Conservation (phyloP, 1,140 invertebrate species). For the Tenebrio molitor region DNA sequence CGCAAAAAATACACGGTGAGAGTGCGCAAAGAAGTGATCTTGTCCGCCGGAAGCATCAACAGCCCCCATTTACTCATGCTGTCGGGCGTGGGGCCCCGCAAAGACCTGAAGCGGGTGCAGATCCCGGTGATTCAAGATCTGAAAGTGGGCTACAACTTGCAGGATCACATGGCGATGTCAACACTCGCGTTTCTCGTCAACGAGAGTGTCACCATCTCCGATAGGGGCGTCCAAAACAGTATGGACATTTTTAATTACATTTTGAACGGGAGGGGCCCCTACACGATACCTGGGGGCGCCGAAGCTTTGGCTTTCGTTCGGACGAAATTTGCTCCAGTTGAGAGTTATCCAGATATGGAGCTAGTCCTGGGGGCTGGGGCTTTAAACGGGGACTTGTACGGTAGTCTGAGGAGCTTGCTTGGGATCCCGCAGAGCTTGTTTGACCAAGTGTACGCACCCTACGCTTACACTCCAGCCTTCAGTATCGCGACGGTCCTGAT, state of each 20-base stretch:
- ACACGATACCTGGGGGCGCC: conserved; percentile 88
- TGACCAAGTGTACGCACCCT: conserved; percentile 70
- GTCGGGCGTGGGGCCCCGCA: conserved; percentile 88
- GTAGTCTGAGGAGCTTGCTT: conserved; percentile 75
- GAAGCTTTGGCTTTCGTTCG: conserved; percentile 79
- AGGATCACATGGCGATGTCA: conserved; percentile 90
- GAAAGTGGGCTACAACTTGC: conserved; percentile 86
- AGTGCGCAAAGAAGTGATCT: conserved; percentile 87
- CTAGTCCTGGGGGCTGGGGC: conserved; percentile 81
- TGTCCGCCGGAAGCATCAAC: conserved; percentile 89
- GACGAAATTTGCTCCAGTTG: conserved; percentile 68
- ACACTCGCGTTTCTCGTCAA: conserved; percentile 85
- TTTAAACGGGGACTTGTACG: conserved; percentile 79
- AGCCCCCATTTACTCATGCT: conserved; percentile 94
- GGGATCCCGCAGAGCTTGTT: conserved; percentile 76
- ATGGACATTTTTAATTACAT: conserved; percentile 81
- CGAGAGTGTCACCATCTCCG: conserved; percentile 83
- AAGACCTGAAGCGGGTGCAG: conserved; percentile 78
- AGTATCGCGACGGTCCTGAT: conserved; percentile 79
- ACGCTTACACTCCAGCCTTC: conserved; percentile 70
- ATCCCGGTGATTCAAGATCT: conserved; percentile 80
- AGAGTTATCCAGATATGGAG: conserved; percentile 81
- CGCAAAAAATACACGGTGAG: conserved; percentile 77
- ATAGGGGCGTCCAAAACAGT: conserved; percentile 82
- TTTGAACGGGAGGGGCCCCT: conserved; percentile 83